phyloP scores from a whole-genome alignment of 2,888 invertebrate species.

The Hartigia nigra region DNA sequence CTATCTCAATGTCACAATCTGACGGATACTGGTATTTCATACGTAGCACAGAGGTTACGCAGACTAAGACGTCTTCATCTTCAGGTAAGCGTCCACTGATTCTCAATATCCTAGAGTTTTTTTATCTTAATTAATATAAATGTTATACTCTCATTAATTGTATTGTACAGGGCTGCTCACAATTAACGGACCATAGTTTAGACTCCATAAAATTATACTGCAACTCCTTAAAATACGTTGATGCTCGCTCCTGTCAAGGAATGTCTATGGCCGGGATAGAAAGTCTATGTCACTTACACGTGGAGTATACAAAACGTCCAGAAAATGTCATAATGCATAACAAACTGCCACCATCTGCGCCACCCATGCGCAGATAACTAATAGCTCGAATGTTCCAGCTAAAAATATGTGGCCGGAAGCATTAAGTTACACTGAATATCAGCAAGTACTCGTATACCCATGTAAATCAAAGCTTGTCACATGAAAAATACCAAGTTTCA shows the following conservation, averaged over 20 bases:
- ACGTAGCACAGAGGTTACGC: slow-evolving; percentile 65
- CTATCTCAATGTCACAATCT: slow-evolving; percentile 77
- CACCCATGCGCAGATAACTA: slow-evolving; percentile 37
- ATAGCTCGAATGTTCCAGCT: not conserved
- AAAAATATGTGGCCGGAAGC: not conserved
- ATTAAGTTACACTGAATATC: not conserved
- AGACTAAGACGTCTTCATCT: slow-evolving; percentile 72
- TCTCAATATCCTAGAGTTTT: not conserved
- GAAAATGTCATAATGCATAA: slow-evolving; percentile 23
- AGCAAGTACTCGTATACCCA: no score
- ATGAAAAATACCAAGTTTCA: not conserved
- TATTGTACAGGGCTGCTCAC: slow-evolving; percentile 70
- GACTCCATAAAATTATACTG: slow-evolving; percentile 68
- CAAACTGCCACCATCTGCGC: slow-evolving; percentile 32
- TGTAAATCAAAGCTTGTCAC: no score
- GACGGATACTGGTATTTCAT: slow-evolving; percentile 73
- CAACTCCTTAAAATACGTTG: slow-evolving; percentile 69
- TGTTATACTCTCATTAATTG: not conserved
- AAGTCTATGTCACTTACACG: slow-evolving; percentile 36
- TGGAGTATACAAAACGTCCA: slow-evolving; percentile 39
- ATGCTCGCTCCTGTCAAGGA: slow-evolving; percentile 70
- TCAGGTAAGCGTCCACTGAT: slow-evolving; percentile 64
- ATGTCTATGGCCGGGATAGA: slow-evolving; percentile 65
- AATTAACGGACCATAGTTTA: slow-evolving; percentile 71
- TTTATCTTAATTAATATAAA: slow-evolving; percentile 3